A percentile compares a stretch with the other conserved stretches of the same genome.
Evolutionary conservation across 2,888 invertebrate genomes (phyloP).

Genomic region (Tiliacea aurago): DNA sequence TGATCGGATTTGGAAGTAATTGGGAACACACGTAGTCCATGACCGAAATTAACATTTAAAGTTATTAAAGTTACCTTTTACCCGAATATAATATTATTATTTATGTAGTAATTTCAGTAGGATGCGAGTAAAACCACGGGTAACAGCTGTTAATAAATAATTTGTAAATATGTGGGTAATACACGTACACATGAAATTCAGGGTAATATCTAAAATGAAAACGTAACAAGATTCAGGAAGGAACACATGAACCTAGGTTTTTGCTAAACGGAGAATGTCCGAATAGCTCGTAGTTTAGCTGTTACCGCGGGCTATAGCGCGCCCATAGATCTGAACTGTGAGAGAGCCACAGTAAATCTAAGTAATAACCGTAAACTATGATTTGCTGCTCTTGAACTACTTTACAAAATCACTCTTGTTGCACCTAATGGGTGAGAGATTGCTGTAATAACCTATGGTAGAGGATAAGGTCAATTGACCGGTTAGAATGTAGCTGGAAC

Average conservation of each 20-base stretch:
- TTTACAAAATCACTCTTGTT: slow-evolving; percentile 51
- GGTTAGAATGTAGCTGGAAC: not conserved
- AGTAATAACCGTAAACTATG: slow-evolving; percentile 56
- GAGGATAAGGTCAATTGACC: slow-evolving; percentile 29
- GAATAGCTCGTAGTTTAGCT: slow-evolving; percentile 21
- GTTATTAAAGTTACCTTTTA: too few species aligned
- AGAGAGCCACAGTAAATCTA: slow-evolving; percentile 48
- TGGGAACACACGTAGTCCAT: not conserved
- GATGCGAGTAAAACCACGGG: not conserved
- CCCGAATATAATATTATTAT: not conserved
- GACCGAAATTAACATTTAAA: not conserved
- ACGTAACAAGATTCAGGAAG: not conserved
- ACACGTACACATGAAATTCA: not conserved
- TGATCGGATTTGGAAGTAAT: not conserved
- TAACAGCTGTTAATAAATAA: not conserved
- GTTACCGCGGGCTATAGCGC: slow-evolving; percentile 33
- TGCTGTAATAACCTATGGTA: slow-evolving; percentile 3
- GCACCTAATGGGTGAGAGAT: slow-evolving; percentile 38
- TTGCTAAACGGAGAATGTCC: slow-evolving; percentile 6
- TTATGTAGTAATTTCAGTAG: not conserved
- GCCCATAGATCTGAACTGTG: slow-evolving; percentile 42
- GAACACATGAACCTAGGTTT: not conserved
- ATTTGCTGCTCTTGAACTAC: slow-evolving; percentile 53
- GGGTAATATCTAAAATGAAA: not conserved
- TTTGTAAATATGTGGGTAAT: not conserved